A percentile compares a stretch with the other conserved stretches of the same genome.
These are phyloP conservation scores for Heterodera schachtii DNA, from an alignment of 1,140 invertebrate species.

Conservation along the genomic window DNA sequence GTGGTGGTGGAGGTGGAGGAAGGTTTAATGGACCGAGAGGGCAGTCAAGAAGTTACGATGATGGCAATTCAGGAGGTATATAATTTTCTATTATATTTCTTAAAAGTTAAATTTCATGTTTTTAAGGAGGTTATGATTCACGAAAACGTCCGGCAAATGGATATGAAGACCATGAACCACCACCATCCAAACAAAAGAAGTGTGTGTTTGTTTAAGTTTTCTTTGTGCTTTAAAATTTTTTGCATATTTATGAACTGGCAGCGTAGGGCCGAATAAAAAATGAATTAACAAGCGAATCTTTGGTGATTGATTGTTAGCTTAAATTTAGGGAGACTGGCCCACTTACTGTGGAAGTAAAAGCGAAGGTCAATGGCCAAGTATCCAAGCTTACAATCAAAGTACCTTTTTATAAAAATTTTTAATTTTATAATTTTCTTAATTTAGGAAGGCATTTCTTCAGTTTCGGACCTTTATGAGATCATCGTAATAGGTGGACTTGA, in stretches of 20 bases:
- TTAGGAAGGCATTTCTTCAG: neutral
- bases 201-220: neutral
- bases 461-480: neutral
- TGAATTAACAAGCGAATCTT: too few relatives aligned
- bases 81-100: neutral
- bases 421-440: neutral
- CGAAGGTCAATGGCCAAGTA: neutral
- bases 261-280: too few relatives aligned
- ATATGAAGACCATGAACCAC: neutral
- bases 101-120: neutral
- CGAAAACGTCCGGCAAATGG: neutral
- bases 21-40: neutral
- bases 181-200: neutral
- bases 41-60: neutral
- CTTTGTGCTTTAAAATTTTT: too few relatives aligned
- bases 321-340: neutral
- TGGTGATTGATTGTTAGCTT: too few relatives aligned
- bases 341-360: neutral
- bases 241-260: too few relatives aligned
- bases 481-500: neutral
- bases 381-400: neutral
- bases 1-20: too few relatives aligned
- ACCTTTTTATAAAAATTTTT: neutral
- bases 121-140: neutral
- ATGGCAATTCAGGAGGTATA: too few relatives aligned